These are phyloP conservation scores for Papilio demoleus DNA, from an alignment of 2,888 invertebrate genomes.

Conservation along the genomic window DNA sequence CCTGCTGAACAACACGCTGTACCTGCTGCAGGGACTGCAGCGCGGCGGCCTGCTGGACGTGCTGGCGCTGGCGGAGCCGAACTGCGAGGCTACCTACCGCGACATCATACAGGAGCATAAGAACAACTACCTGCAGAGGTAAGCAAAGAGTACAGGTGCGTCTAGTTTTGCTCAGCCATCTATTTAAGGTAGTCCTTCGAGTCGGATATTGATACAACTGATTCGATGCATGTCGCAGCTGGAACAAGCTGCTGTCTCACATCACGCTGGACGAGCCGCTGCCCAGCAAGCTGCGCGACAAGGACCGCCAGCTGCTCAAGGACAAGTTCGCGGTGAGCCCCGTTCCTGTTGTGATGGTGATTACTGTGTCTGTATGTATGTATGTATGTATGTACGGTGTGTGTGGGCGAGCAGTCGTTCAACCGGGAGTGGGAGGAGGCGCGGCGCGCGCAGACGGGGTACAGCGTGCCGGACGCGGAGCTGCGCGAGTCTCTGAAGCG, in stretches of 20 bases:
- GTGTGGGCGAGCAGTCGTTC: slow-evolving; percentile 87
- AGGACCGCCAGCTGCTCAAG: slow-evolving; percentile 92
- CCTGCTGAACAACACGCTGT: slow-evolving; percentile 96
- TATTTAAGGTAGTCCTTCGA: not conserved
- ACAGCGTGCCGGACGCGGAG: slow-evolving; percentile 96
- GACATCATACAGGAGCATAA: slow-evolving; percentile 94
- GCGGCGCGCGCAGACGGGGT: slow-evolving; percentile 92
- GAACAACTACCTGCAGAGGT: slow-evolving; percentile 87
- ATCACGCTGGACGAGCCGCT: slow-evolving; percentile 87
- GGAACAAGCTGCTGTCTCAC: slow-evolving; percentile 91
- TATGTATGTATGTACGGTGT: not conserved
- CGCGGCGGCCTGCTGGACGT: slow-evolving; percentile 93
- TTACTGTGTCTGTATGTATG: no score
- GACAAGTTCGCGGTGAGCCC: slow-evolving; percentile 94
- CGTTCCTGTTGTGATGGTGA: no score
- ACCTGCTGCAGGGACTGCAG: slow-evolving; percentile 95
- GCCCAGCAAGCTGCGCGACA: slow-evolving; percentile 91
- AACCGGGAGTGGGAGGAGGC: slow-evolving; percentile 98
- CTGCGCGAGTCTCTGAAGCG: slow-evolving; percentile 93
- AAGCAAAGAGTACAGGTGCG: no score
- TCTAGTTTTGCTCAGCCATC: no score
- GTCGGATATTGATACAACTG: not conserved
- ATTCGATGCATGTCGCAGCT: slow-evolving; percentile 82
- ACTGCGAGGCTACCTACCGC: slow-evolving; percentile 93
- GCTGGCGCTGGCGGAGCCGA: slow-evolving; percentile 91